Conservation (phyloP, 2,113 vertebrate genomes). For the Pollachius pollachius region DNA sequence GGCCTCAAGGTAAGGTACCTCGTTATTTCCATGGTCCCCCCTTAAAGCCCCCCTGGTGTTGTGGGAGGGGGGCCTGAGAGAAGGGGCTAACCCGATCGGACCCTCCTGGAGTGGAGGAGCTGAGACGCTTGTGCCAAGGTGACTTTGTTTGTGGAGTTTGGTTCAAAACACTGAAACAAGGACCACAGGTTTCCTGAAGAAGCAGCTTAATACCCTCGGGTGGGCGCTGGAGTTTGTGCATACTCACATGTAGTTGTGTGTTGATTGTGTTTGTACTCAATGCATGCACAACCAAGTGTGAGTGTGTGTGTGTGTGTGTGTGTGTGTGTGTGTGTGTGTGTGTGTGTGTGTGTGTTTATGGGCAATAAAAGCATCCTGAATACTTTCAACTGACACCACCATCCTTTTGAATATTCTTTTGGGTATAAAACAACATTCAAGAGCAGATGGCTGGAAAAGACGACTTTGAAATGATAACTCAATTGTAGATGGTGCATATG, state of each 20-base stretch:
- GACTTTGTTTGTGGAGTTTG: slow-evolving; percentile 22
- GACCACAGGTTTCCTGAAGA: too few species aligned
- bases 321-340: slow-evolving; percentile 12
- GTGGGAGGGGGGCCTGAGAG: not conserved
- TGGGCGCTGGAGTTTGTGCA: too few species aligned
- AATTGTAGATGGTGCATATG: too few species aligned
- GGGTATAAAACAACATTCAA: too few species aligned
- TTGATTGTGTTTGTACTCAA: too few species aligned
- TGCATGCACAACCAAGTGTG: too few species aligned
- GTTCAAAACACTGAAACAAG: not conserved
- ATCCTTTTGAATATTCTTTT: too few species aligned
- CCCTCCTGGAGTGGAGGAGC: slow-evolving; percentile 24
- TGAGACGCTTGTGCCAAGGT: slow-evolving; percentile 47
- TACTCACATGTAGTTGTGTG: too few species aligned
- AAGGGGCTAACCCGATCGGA: slow-evolving; percentile 25
- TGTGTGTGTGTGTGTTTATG: slow-evolving; percentile 11
- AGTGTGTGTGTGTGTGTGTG: too few species aligned
- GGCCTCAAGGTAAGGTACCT: slow-evolving; percentile 54
- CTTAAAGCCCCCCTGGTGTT: slow-evolving; percentile 35
- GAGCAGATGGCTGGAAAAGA: too few species aligned
- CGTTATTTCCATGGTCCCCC: slow-evolving; percentile 51
- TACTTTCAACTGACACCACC: slow-evolving; percentile 30
- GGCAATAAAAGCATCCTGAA: slow-evolving; percentile 39
- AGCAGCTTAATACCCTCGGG: too few species aligned
- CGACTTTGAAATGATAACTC: too few species aligned